phyloP scores from a whole-genome alignment of 2,113 vertebrate genomes.

The Microcebus ravelobensis region DNA sequence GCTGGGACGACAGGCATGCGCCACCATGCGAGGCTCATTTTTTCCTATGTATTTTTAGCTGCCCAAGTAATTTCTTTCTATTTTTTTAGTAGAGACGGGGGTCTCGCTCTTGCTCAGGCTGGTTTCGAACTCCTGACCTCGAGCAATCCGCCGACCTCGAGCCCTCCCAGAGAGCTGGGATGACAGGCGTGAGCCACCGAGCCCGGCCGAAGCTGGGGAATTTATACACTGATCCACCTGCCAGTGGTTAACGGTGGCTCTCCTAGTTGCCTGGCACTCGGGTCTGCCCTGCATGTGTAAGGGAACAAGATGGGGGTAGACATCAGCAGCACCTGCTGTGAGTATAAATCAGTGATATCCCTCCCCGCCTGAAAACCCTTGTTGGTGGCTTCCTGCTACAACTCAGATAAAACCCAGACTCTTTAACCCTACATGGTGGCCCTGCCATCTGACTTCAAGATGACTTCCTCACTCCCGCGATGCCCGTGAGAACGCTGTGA shows the following conservation, averaged over 20 bases:
- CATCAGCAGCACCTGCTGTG: background rate
- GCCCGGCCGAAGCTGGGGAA: too few species aligned
- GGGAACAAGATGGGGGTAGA: background rate
- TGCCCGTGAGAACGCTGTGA: background rate
- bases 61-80: too few species aligned
- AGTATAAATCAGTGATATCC: background rate
- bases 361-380: background rate
- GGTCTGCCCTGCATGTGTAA: background rate
- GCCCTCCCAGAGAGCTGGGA: too few species aligned
- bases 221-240: background rate
- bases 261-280: background rate
- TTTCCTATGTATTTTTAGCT: too few species aligned
- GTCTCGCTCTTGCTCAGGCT: too few species aligned
- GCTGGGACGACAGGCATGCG: too few species aligned
- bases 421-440: background rate
- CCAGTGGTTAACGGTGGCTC: background rate
- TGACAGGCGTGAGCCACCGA: too few species aligned
- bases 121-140: too few species aligned
- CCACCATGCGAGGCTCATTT: too few species aligned
- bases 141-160: too few species aligned
- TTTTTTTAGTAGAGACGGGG: too few species aligned
- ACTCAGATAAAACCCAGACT: background rate
- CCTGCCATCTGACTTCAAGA: background rate
- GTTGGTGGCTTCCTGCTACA: background rate
- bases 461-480: background rate